A percentile compares a stretch with the other conserved stretches of the same genome.
Conservation (phyloP, 2,888 invertebrate genomes). For the Malthinus seriepunctatus region DNA sequence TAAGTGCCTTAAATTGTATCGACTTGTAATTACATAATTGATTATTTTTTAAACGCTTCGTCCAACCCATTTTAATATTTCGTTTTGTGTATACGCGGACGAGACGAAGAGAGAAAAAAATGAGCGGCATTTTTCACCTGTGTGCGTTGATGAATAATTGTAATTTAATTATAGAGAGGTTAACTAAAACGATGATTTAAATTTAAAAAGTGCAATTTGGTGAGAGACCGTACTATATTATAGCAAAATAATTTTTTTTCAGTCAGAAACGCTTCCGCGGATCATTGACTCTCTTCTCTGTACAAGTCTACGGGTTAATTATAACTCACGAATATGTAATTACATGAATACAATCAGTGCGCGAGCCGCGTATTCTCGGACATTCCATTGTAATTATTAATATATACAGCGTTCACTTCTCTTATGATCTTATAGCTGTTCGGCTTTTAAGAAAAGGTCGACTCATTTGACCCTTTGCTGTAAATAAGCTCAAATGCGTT, state of each 20-base stretch:
- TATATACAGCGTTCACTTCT: conserved; percentile 29
- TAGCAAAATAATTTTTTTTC: conserved; percentile 34
- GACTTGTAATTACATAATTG: conserved; percentile 6
- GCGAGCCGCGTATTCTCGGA: conserved; percentile 42
- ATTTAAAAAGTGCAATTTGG: conserved; percentile 28
- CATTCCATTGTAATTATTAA: conserved; percentile 43
- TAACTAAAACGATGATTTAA: conserved; percentile 21
- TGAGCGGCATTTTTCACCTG: conserved; percentile 3
- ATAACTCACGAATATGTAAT: conserved; percentile 56
- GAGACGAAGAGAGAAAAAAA: background rate
- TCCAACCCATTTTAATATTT: conserved; percentile 15
- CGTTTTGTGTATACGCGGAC: conserved; percentile 7
- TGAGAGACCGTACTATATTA: conserved; percentile 15
- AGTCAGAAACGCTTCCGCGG: conserved; percentile 42
- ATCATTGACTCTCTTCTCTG: conserved; percentile 46
- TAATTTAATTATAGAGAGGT: conserved; percentile 25
- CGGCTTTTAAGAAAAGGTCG: conserved; percentile 31
- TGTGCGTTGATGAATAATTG: conserved; percentile 24
- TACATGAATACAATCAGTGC: conserved; percentile 54
- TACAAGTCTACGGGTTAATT: conserved; percentile 48
- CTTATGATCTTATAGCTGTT: conserved; percentile 21
- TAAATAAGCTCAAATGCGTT: conserved; percentile 27
- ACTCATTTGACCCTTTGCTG: conserved; percentile 33
- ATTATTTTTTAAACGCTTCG: conserved; percentile 16
- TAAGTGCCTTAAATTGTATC: too few relatives aligned